Conservation (phyloP, 2,888 invertebrate species). For the Caenorhabditis uteleia region DNA sequence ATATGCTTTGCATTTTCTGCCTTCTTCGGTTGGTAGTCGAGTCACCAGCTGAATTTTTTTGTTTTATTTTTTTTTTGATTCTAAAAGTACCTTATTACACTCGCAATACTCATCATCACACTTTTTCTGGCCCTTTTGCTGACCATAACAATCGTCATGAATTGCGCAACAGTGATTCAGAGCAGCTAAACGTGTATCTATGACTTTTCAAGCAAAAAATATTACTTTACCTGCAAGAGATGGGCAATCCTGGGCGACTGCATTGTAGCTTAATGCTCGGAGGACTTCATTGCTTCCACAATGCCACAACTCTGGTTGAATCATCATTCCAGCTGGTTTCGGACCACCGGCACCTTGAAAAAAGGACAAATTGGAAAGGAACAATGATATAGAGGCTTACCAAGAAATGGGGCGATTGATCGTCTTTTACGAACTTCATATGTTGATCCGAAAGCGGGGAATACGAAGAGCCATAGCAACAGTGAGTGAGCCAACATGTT, state of each 20-base stretch:
- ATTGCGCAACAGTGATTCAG: slow-evolving; percentile 56
- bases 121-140: slow-evolving; percentile 22
- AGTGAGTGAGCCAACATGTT: too few relatives aligned
- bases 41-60: slow-evolving; percentile 17
- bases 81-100: not conserved
- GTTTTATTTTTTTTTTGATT: too few relatives aligned
- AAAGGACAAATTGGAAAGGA: not conserved
- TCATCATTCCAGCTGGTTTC: slow-evolving; percentile 11
- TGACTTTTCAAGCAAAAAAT: too few relatives aligned
- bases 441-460: too few relatives aligned
- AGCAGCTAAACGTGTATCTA: too few relatives aligned
- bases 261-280: slow-evolving; percentile 15
- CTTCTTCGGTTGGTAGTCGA: slow-evolving; percentile 25
- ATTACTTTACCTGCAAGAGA: slow-evolving; percentile 29
- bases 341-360: slow-evolving; percentile 24
- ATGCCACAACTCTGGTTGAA: slow-evolving; percentile 33
- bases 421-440: not conserved
- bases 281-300: slow-evolving; percentile 36
- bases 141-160: slow-evolving; percentile 55
- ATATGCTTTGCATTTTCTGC: slow-evolving; percentile 28
- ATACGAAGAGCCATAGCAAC: too few relatives aligned
- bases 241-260: slow-evolving; percentile 21
- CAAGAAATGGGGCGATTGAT: slow-evolving; percentile 24
- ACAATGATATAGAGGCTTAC: not conserved
- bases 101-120: not conserved